Conservation (phyloP, 2,113 vertebrate genomes). For the Percopsis transmontana region DNA sequence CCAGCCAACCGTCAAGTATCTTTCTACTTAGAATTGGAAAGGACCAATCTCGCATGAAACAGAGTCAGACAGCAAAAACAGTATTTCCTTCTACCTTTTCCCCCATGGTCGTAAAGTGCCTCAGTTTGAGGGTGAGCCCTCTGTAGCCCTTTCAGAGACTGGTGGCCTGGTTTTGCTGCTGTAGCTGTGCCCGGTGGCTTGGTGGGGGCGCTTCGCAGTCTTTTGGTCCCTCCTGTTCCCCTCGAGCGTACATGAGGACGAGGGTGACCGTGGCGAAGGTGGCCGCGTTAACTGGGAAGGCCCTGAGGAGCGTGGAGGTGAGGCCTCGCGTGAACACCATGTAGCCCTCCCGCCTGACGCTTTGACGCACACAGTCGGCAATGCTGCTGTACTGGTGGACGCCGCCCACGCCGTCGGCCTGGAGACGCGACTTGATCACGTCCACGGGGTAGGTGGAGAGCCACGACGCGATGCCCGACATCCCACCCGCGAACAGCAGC, state of each 20-base stretch:
- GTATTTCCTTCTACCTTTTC: neutral
- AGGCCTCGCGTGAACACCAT: constrained; percentile 91
- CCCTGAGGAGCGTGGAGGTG: constrained; percentile 91
- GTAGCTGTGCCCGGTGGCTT: constrained; percentile 48
- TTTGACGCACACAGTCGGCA: constrained; percentile 88
- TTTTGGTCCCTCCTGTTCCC: constrained; percentile 60
- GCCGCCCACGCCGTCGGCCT: constrained; percentile 90
- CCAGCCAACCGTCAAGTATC: neutral
- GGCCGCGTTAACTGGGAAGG: constrained; percentile 94
- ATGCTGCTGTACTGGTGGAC: constrained; percentile 85
- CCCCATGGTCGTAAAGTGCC: constrained; percentile 50
- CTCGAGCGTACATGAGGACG: constrained; percentile 86
- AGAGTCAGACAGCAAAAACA: constrained; percentile 5
- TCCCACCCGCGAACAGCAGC: constrained; percentile 90
- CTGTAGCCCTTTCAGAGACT: constrained; percentile 77
- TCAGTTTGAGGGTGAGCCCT: constrained; percentile 5
- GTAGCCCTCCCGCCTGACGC: constrained; percentile 87
- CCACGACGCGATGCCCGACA: constrained; percentile 92
- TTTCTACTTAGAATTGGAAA: constrained; percentile 37
- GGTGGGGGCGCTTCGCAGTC: constrained; percentile 78
- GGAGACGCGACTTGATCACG: constrained; percentile 94
- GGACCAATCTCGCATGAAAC: constrained; percentile 17
- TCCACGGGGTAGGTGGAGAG: constrained; percentile 93
- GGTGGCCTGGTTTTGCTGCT: constrained; percentile 80
- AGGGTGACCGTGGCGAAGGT: constrained; percentile 95